phyloP scores from a whole-genome alignment of 2,888 invertebrate species.

The Drosophila merina region DNA sequence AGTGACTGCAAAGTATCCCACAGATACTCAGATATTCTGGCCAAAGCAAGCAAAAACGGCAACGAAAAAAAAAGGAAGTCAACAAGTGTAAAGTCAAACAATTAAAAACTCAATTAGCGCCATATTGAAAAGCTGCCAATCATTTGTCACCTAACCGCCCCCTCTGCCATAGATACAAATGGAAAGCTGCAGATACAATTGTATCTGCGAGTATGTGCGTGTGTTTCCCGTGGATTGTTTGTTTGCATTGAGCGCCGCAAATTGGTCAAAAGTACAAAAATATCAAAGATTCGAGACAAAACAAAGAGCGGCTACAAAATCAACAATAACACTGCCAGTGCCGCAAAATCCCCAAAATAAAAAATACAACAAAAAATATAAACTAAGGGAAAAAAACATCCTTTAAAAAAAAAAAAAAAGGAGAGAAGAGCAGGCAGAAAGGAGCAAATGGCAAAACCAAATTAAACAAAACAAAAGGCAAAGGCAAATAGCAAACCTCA shows the following conservation, averaged over 20 bases:
- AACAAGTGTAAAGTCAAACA: constrained; percentile 73
- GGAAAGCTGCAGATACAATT: constrained; percentile 17
- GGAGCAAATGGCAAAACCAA: constrained; percentile 30
- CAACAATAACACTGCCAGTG: not conserved
- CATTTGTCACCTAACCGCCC: constrained; percentile 50
- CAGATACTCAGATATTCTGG: not conserved
- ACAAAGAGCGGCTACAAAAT: constrained; percentile 17
- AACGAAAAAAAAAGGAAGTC: constrained; percentile 41
- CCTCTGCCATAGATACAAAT: constrained; percentile 14
- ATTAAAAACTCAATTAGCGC: constrained; percentile 80
- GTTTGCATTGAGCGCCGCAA: constrained; percentile 75
- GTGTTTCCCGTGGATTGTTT: constrained; percentile 47
- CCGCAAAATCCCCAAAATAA: constrained; percentile 35
- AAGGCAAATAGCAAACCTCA: constrained; percentile 72
- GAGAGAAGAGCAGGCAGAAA: constrained; percentile 25
- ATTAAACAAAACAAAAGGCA: constrained; percentile 60
- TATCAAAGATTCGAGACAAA: constrained; percentile 66
- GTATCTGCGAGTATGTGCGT: constrained; percentile 9
- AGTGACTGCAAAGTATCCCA: not conserved
- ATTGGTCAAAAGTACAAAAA: constrained; percentile 78
- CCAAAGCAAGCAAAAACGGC: not conserved
- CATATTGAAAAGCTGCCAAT: constrained; percentile 78
- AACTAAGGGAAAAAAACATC: constrained; percentile 18
- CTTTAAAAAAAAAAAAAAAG: constrained; percentile 6
- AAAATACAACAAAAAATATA: constrained; percentile 19